Evolutionary conservation across 2,888 invertebrate species (phyloP).

Genomic region (Pammene aurita): DNA sequence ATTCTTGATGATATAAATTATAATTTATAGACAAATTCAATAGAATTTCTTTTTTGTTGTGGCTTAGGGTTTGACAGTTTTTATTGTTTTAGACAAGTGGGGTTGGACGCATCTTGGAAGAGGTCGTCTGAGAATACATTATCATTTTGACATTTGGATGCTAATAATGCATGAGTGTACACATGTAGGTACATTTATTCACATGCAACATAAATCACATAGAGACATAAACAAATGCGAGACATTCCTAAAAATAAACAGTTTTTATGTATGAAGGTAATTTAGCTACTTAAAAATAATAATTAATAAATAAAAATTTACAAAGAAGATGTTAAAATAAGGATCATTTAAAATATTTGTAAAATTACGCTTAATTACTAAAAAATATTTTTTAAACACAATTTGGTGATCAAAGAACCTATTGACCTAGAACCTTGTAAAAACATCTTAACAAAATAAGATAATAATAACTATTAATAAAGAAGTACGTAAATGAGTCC

Average conservation of each 20-base stretch:
- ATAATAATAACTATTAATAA: background rate
- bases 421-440: too few species aligned
- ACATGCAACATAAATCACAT: constrained; percentile 32
- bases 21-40: too few species aligned
- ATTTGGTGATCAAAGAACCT: background rate
- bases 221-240: constrained; percentile 21
- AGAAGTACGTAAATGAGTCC: too few species aligned
- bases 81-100: background rate
- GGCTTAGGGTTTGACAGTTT: background rate
- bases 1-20: too few species aligned
- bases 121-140: constrained; percentile 13
- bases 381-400: background rate
- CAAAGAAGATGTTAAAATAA: background rate
- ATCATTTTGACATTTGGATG: constrained; percentile 18
- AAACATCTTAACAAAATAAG: background rate
- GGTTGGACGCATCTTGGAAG: background rate
- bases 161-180: constrained; percentile 18
- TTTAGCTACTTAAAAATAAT: constrained; percentile 8
- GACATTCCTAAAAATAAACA: background rate
- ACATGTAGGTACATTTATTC: constrained; percentile 13
- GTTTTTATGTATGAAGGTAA: constrained; percentile 21
- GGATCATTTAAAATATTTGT: background rate
- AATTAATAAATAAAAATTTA: background rate
- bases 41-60: background rate
- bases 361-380: constrained; percentile 3